Evolutionary conservation across 2,888 invertebrate species (phyloP).

Genomic region (Scrobipalpa costella): DNA sequence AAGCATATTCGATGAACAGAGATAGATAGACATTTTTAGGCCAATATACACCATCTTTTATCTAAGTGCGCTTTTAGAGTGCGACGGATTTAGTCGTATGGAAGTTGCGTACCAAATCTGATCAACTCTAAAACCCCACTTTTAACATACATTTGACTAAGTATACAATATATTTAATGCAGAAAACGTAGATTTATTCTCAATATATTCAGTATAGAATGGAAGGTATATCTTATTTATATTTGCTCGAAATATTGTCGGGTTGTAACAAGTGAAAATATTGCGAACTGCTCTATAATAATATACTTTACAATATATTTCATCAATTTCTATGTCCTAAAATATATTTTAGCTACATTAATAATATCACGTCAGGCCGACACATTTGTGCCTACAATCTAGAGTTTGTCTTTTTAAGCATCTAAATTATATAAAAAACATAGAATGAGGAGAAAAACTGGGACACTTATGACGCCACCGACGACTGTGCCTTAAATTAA

Average conservation of each 20-base stretch:
- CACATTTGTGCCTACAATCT: slow-evolving; percentile 50
- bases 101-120: background rate
- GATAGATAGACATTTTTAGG: slow-evolving; percentile 42
- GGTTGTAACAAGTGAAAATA: slow-evolving; percentile 61
- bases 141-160: slow-evolving; percentile 44
- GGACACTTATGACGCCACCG: background rate
- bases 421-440: slow-evolving; percentile 41
- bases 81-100: background rate
- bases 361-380: slow-evolving; percentile 69
- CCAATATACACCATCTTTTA: slow-evolving; percentile 39
- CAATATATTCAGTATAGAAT: slow-evolving; percentile 45
- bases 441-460: background rate
- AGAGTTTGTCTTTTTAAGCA: slow-evolving; percentile 62
- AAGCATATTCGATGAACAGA: slow-evolving; percentile 39
- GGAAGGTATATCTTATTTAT: slow-evolving; percentile 44
- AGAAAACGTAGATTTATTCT: slow-evolving; percentile 39
- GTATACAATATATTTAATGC: slow-evolving; percentile 34
- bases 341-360: slow-evolving; percentile 58
- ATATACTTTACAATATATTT: slow-evolving; percentile 43
- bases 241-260: slow-evolving; percentile 63
- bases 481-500: background rate
- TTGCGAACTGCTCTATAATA: slow-evolving; percentile 42
- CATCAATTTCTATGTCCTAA: slow-evolving; percentile 45
- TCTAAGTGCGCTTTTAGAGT: background rate
- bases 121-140: background rate